Conservation (phyloP, 2,888 invertebrate species). For the Hyalella azteca region DNA sequence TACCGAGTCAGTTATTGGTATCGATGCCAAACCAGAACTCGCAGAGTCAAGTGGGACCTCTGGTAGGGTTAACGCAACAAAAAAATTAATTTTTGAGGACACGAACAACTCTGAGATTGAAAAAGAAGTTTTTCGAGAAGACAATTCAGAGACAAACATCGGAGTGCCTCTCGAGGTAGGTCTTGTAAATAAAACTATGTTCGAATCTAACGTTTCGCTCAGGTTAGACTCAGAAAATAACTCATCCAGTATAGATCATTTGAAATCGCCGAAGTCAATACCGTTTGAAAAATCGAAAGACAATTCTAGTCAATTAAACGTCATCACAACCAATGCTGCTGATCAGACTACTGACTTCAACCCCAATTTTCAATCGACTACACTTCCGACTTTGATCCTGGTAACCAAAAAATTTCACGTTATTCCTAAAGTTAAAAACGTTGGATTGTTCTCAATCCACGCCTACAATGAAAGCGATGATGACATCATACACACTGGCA, state of each 20-base stretch:
- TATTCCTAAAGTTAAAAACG: constrained; percentile 7
- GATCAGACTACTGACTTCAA: neutral
- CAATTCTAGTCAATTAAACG: neutral
- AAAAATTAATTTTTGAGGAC: too few relatives aligned
- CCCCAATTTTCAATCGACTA: neutral
- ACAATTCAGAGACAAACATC: too few relatives aligned
- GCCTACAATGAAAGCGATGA: constrained; percentile 23
- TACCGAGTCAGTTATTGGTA: too few relatives aligned
- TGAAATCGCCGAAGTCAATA: neutral
- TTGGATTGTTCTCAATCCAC: neutral
- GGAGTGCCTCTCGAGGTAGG: too few relatives aligned
- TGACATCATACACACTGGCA: constrained; percentile 9
- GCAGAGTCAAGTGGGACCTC: too few relatives aligned
- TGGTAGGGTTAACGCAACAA: too few relatives aligned
- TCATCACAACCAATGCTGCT: neutral
- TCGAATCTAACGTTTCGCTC: too few relatives aligned
- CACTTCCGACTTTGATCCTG: neutral
- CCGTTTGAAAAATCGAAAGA: neutral
- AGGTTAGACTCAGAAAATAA: neutral
- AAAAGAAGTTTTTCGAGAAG: too few relatives aligned
- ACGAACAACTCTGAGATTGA: too few relatives aligned
- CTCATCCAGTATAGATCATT: neutral
- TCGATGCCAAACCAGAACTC: too few relatives aligned
- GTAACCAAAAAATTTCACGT: neutral
- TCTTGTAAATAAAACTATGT: too few relatives aligned